These are phyloP conservation scores for Dreissena polymorpha DNA, from an alignment of 1,140 invertebrate species.

Conservation along the genomic window DNA sequence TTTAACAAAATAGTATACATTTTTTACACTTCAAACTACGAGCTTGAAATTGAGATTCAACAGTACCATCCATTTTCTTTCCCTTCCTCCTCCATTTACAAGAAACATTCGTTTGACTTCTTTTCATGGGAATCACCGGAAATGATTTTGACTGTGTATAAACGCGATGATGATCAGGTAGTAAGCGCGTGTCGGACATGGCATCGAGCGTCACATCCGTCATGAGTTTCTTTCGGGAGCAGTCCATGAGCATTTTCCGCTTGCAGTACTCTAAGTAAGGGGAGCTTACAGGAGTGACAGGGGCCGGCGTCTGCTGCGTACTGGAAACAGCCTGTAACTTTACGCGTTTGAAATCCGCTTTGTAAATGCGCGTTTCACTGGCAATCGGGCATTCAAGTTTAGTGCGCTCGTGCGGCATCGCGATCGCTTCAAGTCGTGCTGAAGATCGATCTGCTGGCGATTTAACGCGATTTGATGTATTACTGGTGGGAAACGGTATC, in stretches of 20 bases:
- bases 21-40: not conserved
- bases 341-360: slow-evolving; percentile 2
- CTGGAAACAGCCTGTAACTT: not conserved
- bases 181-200: slow-evolving; percentile 18
- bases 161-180: not conserved
- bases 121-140: slow-evolving; percentile 31
- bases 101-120: not conserved
- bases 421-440: slow-evolving; percentile 3
- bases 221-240: not conserved
- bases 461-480: too few relatives aligned
- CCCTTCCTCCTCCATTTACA: not conserved
- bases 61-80: not conserved
- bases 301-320: not conserved
- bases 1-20: too few relatives aligned
- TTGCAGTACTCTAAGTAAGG: slow-evolving; percentile 40
- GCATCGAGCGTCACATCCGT: not conserved
- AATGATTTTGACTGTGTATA: not conserved
- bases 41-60: not conserved
- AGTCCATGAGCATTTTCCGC: not conserved
- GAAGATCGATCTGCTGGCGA: not conserved
- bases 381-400: slow-evolving; percentile 19
- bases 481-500: not conserved
- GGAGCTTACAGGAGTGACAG: not conserved
- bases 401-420: not conserved
- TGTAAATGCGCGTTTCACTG: slow-evolving; percentile 35